Percentiles rank a stretch among this genome's conserved stretches.
Evolutionary conservation across 1,140 invertebrate species (phyloP).

Genomic region (Drosophila tani): DNA sequence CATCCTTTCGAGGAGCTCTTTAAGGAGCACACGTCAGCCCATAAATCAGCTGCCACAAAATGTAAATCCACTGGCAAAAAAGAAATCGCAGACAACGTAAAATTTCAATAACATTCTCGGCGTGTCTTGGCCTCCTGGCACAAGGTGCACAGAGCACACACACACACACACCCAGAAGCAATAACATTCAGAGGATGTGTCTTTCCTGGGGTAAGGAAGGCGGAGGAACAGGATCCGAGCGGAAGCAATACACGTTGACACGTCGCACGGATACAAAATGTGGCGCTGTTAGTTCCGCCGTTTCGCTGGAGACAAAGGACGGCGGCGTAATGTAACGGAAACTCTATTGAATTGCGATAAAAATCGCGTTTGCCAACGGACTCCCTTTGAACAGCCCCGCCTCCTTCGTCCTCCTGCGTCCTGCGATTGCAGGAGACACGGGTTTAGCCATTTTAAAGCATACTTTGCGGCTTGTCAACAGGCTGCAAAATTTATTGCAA

Average conservation of each 20-base stretch:
- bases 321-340: constrained; percentile 77
- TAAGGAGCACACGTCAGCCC: constrained; percentile 25
- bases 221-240: constrained; percentile 52
- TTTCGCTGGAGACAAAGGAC: constrained; percentile 63
- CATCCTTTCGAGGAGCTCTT: constrained; percentile 21
- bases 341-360: constrained; percentile 82
- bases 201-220: constrained; percentile 12
- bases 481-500: constrained; percentile 75
- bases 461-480: constrained; percentile 82
- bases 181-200: constrained; percentile 25
- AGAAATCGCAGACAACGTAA: constrained; percentile 77
- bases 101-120: constrained; percentile 73
- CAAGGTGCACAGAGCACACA: constrained; percentile 55
- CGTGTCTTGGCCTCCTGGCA: constrained; percentile 30
- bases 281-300: constrained; percentile 79
- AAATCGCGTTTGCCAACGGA: constrained; percentile 72
- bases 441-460: constrained; percentile 75
- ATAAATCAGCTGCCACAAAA: constrained; percentile 66
- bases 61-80: constrained; percentile 60
- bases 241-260: constrained; percentile 82
- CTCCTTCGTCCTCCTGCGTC: constrained; percentile 22
- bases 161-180: constrained; percentile 29
- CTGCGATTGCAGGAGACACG: constrained; percentile 10
- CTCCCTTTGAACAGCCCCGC: constrained; percentile 36
- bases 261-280: constrained; percentile 80